Base-by-base conservation (phyloP, 2,888 invertebrate species). In the Punctoribates punctum region DNA sequence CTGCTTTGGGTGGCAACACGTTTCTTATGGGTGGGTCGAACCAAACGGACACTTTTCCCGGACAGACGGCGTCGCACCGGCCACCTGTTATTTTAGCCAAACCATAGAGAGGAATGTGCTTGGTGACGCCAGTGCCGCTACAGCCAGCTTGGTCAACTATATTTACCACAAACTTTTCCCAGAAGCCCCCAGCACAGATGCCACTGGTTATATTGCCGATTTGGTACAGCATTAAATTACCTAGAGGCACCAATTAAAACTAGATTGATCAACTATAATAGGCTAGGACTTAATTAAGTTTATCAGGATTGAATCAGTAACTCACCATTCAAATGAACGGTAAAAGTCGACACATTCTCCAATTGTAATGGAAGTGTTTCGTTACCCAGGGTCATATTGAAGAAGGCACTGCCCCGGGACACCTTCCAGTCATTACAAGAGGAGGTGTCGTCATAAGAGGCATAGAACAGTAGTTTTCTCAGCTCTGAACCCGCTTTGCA, bases 361-460 rank as follows among this genome's bases (percentile, higher is more conserved):
- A 62, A 13, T 23, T 17, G 9, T 1, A 62, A n/a, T 11, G 25
- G 29, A 2, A n/a, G 25, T 1, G 27, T 23, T 5, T 62, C 29
- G 34, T 20, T 29, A 0, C 34, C 62, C 17, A 62, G 34, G 13
- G 62, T 62, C 29, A 62, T 62, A 62, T 62, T 62, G 17, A 62
- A 62, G 17, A 62, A 15, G 6, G 62, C 62, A 34, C 17, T 62
- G 1, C 23, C 27, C 34, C 23, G 23, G n/a, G 29, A 17, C 1
- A 62, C 23, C n/a, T 34, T 29, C 62, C 62, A 62, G 34, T 62
- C 62, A 62, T 62, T 62, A 9, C 62, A 62, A 62, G 62, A 62
- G 17, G 62, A n/a, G 15, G 62, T 62, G 62, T 62, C 62, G 29
- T 62, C 62, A n/a, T 62, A 62, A 34, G 62, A 29, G 29, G 62